phyloP scores from a whole-genome alignment of 2,797 vertebrate species.

The Hylomyscus alleni region DNA sequence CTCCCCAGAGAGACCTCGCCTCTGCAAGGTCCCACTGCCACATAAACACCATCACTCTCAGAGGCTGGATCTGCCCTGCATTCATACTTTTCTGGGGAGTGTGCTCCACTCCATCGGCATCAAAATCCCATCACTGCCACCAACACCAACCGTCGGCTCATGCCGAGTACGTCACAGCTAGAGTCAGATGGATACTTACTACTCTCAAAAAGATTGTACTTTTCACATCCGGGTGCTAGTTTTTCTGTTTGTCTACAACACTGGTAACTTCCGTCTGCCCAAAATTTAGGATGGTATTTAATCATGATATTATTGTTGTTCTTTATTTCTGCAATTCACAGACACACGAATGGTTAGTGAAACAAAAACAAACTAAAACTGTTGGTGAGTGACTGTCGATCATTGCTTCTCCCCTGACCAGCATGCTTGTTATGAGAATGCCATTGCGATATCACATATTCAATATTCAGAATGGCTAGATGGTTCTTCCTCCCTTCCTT shows the following conservation, averaged over 20 bases:
- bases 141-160: background rate
- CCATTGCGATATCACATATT: background rate
- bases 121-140: constrained; percentile 34
- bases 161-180: background rate
- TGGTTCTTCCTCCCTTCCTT: background rate
- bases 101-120: background rate
- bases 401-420: background rate
- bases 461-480: constrained; percentile 8
- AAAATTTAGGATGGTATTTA: constrained; percentile 97
- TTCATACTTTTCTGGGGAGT: background rate
- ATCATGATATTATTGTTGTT: constrained; percentile 92
- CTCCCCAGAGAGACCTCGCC: background rate
- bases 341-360: constrained; percentile 56
- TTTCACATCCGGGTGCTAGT: constrained; percentile 94
- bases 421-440: background rate
- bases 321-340: constrained; percentile 92
- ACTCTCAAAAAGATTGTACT: constrained; percentile 94
- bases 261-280: constrained; percentile 95
- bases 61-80: background rate
- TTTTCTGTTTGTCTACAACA: constrained; percentile 97
- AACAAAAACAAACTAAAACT: background rate
- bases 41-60: constrained; percentile 32
- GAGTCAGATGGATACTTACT: constrained; percentile 89
- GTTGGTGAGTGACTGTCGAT: background rate
- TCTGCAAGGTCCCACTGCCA: background rate